Percentiles rank a stretch among this genome's conserved stretches.
These are phyloP conservation scores for human DNA, from an alignment of 2,113 vertebrate species.

Conservation along the genomic window GRCh38 chr11:115824001-115824500, in stretches of 20 bases:
- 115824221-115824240: not conserved
- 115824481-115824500: not conserved
- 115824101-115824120: not conserved
- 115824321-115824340: not conserved
- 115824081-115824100: not conserved
- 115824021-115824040: not conserved
- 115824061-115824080: not conserved
- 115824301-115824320: not conserved
- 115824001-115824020: not conserved
- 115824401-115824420: not conserved
- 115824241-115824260: not conserved
- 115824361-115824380: conserved; percentile 6
- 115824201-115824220: not conserved
- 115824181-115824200: not conserved
- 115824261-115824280: not conserved
- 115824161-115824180: not conserved
- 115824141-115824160: conserved; percentile 25
- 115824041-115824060: not conserved
- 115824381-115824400: not conserved
- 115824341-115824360: not conserved
- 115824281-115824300: not conserved
- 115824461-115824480: not conserved
- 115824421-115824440: not conserved
- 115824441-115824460: not conserved
- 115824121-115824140: not conserved